These are phyloP conservation scores for Riptortus pedestris DNA, from an alignment of 1,140 invertebrate genomes.

Conservation along the genomic window DNA sequence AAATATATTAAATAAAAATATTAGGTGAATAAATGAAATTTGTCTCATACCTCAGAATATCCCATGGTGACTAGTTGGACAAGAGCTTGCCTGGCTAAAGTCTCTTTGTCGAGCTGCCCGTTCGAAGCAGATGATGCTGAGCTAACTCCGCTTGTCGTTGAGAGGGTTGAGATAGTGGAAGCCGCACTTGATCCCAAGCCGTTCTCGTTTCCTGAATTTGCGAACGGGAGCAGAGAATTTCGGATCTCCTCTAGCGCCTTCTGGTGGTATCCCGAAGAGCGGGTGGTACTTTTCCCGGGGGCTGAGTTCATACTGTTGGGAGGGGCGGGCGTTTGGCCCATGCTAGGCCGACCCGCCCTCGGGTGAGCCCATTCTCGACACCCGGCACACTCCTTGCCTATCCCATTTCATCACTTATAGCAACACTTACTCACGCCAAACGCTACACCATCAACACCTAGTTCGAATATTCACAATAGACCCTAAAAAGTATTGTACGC, in stretches of 20 bases:
- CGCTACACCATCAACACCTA: constrained; percentile 3
- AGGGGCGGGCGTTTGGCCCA: constrained; percentile 45
- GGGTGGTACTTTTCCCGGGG: constrained; percentile 55
- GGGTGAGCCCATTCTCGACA: constrained; percentile 11
- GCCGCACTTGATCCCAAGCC: constrained; percentile 59
- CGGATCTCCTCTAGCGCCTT: constrained; percentile 76
- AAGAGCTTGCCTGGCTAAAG: constrained; percentile 45
- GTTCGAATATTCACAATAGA: neutral
- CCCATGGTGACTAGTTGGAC: constrained; percentile 51
- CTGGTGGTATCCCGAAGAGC: constrained; percentile 72
- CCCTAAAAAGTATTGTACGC: neutral
- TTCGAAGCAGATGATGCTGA: constrained; percentile 45
- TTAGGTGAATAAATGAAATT: no score
- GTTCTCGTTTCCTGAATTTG: constrained; percentile 45
- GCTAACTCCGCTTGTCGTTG: constrained; percentile 54
- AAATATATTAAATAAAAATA: no score
- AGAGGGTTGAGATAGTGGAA: constrained; percentile 58
- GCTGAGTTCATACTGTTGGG: constrained; percentile 51
- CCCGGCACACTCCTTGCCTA: neutral
- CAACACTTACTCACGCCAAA: constrained; percentile 1
- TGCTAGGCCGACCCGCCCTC: constrained; percentile 39
- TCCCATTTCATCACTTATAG: constrained; percentile 12
- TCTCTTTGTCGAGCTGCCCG: constrained; percentile 39
- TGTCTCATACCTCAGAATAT: constrained; percentile 58
- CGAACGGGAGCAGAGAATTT: constrained; percentile 72